These are phyloP conservation scores for Coreius guichenoti DNA, from an alignment of 2,797 vertebrate genomes.

Conservation along the genomic window DNA sequence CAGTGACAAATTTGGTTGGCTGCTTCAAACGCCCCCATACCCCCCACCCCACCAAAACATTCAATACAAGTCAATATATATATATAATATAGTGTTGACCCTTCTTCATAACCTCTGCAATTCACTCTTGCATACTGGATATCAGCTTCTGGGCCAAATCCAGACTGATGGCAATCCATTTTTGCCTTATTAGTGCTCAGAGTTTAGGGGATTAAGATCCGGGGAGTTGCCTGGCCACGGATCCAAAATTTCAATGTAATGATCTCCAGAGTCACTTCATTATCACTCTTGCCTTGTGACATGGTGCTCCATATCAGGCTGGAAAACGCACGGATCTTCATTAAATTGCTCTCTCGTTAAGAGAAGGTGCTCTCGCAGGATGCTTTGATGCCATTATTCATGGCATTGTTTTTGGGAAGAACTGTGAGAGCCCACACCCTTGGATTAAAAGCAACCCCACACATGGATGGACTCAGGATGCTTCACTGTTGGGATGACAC, in stretches of 20 bases:
- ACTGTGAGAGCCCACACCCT: too few species aligned
- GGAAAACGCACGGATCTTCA: background rate
- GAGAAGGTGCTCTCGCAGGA: background rate
- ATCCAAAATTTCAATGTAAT: background rate
- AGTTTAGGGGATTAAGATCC: background rate
- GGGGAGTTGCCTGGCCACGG: fast-evolving
- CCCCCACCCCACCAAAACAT: too few species aligned
- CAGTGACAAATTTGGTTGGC: background rate
- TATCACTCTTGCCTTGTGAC: background rate
- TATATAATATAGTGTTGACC: background rate
- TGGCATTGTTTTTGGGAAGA: too few species aligned
- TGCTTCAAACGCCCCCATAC: too few species aligned
- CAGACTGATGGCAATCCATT: background rate
- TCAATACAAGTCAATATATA: background rate
- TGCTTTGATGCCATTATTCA: background rate
- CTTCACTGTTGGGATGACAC: too few species aligned
- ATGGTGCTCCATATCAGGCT: background rate
- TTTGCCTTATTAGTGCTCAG: background rate
- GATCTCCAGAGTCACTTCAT: background rate
- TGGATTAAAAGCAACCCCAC: too few species aligned
- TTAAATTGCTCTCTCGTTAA: background rate
- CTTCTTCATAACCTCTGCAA: background rate
- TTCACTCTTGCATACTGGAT: background rate
- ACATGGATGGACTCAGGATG: too few species aligned
- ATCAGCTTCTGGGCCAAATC: background rate